Conservation (phyloP, 2,797 vertebrate species). For the Simalia tracyae region DNA sequence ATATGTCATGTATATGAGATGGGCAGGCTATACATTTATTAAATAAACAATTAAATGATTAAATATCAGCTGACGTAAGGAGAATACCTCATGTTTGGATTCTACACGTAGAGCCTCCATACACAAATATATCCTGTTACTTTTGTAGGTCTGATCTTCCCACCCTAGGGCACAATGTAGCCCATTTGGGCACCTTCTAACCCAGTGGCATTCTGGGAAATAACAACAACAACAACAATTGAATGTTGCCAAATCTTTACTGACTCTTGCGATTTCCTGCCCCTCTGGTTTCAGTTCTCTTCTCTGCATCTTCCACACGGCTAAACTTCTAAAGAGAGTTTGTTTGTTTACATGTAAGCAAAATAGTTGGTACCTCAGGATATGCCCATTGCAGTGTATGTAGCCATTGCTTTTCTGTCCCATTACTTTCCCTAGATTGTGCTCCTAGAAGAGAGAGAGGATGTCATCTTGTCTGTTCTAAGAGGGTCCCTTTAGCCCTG, state of each 20-base stretch:
- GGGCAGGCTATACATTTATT: neutral
- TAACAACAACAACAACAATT: neutral
- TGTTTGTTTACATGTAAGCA: neutral
- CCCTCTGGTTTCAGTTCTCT: neutral
- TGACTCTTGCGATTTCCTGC: neutral
- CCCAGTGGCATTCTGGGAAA: neutral
- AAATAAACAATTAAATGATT: neutral
- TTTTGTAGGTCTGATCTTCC: neutral
- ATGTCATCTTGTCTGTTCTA: neutral
- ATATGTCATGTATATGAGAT: neutral
- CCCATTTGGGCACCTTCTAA: neutral
- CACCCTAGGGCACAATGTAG: neutral
- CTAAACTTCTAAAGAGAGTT: neutral
- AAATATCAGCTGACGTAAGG: neutral
- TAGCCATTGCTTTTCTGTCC: neutral
- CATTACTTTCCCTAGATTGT: neutral
- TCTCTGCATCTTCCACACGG: neutral
- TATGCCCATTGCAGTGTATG: neutral
- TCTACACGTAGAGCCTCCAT: neutral
- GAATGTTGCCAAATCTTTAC: neutral
- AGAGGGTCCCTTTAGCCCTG: neutral
- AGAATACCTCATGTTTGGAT: neutral
- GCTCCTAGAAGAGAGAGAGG: neutral
- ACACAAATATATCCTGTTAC: neutral
- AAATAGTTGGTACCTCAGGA: neutral